Conservation (phyloP, 1,140 invertebrate genomes). For the Monochamus saltuarius region DNA sequence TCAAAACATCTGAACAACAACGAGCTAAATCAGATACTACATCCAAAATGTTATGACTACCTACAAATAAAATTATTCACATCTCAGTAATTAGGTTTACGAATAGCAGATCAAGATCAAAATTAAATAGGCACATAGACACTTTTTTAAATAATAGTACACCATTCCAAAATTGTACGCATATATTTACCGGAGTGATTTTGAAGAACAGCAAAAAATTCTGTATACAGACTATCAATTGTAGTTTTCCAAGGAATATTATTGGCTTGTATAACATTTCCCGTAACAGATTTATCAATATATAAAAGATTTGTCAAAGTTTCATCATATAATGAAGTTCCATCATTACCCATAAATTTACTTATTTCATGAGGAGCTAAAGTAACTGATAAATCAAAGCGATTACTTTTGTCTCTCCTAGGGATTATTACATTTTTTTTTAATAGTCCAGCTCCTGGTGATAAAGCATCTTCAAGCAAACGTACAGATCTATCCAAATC, state of each 20-base stretch:
- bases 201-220: constrained; percentile 63
- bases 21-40: constrained; percentile 60
- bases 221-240: constrained; percentile 57
- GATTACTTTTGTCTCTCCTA: constrained; percentile 8
- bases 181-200: constrained; percentile 47
- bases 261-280: constrained; percentile 52
- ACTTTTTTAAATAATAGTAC: not conserved
- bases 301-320: constrained; percentile 51
- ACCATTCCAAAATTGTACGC: not conserved
- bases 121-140: not conserved
- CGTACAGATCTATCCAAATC: constrained; percentile 46
- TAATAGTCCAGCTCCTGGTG: constrained; percentile 37
- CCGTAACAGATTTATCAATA: constrained; percentile 47
- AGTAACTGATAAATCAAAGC: constrained; percentile 43
- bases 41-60: constrained; percentile 59
- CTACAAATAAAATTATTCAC: constrained; percentile 17
- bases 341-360: constrained; percentile 35
- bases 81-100: not conserved
- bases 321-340: constrained; percentile 40
- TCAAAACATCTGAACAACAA: constrained; percentile 57
- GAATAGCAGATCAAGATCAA: not conserved
- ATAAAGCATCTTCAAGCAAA: constrained; percentile 46
- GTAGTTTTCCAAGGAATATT: constrained; percentile 55
- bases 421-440: constrained; percentile 24
- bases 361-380: constrained; percentile 45